Conservation (phyloP, 1,140 invertebrate species). For the Euura lappo region DNA sequence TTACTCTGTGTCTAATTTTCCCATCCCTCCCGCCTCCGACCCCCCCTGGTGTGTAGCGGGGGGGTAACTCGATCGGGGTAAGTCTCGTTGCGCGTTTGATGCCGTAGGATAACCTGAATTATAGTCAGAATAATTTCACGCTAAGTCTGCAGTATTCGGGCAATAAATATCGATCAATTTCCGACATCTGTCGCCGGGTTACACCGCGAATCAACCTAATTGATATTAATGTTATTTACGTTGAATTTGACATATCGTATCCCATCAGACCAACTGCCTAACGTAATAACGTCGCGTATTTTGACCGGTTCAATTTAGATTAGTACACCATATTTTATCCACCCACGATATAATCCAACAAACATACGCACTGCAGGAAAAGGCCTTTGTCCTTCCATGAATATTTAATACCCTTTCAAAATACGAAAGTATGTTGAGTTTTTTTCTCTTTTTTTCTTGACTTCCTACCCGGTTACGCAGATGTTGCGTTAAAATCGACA, state of each 20-base stretch:
- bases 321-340: no score
- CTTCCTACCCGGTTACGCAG: background rate
- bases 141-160: background rate
- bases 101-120: background rate
- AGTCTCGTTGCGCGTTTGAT: background rate
- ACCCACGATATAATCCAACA: no score
- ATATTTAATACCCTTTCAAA: no score
- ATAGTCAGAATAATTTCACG: constrained; percentile 13
- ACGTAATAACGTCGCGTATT: background rate
- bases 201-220: constrained; percentile 12
- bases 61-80: background rate
- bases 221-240: constrained; percentile 11
- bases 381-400: no score
- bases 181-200: constrained; percentile 14
- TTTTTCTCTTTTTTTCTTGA: no score
- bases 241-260: constrained; percentile 1
- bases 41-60: background rate
- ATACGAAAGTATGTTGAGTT: no score
- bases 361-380: no score
- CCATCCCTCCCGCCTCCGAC: background rate
- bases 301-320: no score
- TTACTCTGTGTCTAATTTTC: background rate
- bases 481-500: background rate
- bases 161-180: constrained; percentile 13
- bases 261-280: background rate